A percentile compares a stretch with the other conserved stretches of the same genome.
Conservation (phyloP, 2,888 invertebrate species). For the Amiota minor region DNA sequence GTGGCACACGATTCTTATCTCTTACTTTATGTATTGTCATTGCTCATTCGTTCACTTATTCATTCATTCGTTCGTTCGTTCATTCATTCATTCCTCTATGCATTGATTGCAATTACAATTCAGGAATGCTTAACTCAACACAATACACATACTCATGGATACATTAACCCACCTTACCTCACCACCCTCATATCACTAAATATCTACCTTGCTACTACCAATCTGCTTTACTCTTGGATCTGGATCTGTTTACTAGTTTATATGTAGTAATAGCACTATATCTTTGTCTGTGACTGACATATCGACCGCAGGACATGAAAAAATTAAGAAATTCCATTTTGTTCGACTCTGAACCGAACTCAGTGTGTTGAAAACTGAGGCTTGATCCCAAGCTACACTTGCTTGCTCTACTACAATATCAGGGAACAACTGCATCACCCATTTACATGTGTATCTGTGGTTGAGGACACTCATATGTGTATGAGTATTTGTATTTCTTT, state of each 20-base stretch:
- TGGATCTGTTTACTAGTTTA: background rate
- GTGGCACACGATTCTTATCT: too few species aligned
- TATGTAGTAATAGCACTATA: background rate
- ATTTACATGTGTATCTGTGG: conserved; percentile 13
- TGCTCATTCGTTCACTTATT: conserved; percentile 7
- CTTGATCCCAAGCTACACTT: background rate
- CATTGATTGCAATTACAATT: conserved; percentile 28
- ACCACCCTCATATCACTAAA: background rate
- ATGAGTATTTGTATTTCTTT: background rate
- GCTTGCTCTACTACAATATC: background rate
- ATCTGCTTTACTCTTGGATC: background rate
- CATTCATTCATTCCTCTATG: background rate
- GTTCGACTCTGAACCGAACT: background rate
- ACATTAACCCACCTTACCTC: background rate
- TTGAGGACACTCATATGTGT: background rate
- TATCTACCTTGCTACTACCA: background rate
- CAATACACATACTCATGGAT: background rate
- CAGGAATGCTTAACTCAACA: background rate
- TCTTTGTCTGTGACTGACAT: conserved; percentile 23
- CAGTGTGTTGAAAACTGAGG: background rate
- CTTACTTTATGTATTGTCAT: background rate
- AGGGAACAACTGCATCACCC: background rate
- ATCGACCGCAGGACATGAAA: conserved; percentile 19
- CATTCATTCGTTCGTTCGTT: conserved; percentile 10
- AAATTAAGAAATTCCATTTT: conserved; percentile 16